Conservation (phyloP, 2,113 vertebrate genomes). For the Indicator indicator region DNA sequence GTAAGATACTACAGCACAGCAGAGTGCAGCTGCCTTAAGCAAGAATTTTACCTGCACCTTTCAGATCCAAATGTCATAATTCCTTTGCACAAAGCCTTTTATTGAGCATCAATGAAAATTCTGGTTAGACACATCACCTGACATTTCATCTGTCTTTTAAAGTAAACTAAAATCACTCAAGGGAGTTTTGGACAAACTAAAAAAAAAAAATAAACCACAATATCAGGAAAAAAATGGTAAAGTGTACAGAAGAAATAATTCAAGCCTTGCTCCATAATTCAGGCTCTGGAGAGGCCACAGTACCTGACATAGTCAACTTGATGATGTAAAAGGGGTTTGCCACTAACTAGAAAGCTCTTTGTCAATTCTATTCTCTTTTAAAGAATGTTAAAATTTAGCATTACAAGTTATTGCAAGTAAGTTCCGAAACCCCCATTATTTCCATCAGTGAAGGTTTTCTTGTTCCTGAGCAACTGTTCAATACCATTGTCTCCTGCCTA, state of each 20-base stretch:
- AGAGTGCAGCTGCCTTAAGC: not conserved
- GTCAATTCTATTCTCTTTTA: not conserved
- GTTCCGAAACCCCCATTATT: not conserved
- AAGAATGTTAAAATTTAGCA: not conserved
- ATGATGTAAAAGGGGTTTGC: not conserved
- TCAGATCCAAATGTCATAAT: not conserved
- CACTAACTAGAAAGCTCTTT: not conserved
- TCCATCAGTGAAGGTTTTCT: not conserved
- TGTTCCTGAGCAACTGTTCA: not conserved
- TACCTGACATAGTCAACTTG: not conserved
- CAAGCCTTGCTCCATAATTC: not conserved
- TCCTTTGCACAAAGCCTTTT: not conserved
- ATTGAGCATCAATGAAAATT: not conserved
- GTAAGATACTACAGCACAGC: not conserved
- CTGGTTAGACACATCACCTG: not conserved
- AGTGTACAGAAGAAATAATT: not conserved
- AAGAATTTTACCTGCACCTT: not conserved
- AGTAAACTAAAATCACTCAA: not conserved
- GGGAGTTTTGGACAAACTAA: not conserved
- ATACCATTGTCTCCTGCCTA: accelerated
- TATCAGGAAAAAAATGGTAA: not conserved
- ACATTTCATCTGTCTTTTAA: not conserved
- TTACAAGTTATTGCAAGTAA: not conserved
- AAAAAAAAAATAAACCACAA: not conserved
- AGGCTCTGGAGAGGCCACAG: not conserved